Base-by-base conservation (phyloP, 1,140 invertebrate species). In the Lineus longissimus region DNA sequence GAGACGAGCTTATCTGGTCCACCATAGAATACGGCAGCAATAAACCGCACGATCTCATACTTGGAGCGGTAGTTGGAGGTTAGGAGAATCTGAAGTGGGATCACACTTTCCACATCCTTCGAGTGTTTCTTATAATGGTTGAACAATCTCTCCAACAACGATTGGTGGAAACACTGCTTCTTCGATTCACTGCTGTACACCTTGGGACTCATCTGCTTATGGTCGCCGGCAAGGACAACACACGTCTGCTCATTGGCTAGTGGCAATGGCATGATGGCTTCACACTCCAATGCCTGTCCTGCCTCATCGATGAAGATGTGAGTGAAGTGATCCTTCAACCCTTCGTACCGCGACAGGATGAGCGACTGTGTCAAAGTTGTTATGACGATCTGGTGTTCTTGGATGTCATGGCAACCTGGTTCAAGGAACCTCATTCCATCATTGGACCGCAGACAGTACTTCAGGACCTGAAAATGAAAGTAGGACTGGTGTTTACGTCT, bases 11-110 rank as follows among this genome's bases (percentile, higher is more conserved):
- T 67, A 2, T 77, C 73, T 40, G 75, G 72, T 59, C 90, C 88
- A 47, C 90, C 89, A 77, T 94, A 94, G 75, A 93, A 92, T 0
- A 90, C 81, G 67, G 90, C 88, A 0, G 91, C 92, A 2, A 90
- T 91, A 70, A 91, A 90, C 62, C 86, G 70, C 30, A 93, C 88
- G 51, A 94, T 93, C 41, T 89, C 89, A 63, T 88, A 86, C 77
- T 94, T 91, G 0, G 91, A 90, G 29, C 92, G 83, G 73, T 94
- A 94, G 75, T 63, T 89, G 87, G 75, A 91, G 89, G 70, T 73
- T n/a, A 77, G 68, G 25, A 77, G 70, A 23, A 75, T 75, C 47
- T 76, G 74, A 6, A 74, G 62, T 11, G 73, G 71, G 47, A 59
- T 64, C 2, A 63, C 40, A 19, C 60, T 25, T 23, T 33, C n/a